A percentile compares a stretch with the other conserved stretches of the same genome.
phyloP scores from a whole-genome alignment of 2,888 invertebrate species.

The Ornithoptera priamus region DNA sequence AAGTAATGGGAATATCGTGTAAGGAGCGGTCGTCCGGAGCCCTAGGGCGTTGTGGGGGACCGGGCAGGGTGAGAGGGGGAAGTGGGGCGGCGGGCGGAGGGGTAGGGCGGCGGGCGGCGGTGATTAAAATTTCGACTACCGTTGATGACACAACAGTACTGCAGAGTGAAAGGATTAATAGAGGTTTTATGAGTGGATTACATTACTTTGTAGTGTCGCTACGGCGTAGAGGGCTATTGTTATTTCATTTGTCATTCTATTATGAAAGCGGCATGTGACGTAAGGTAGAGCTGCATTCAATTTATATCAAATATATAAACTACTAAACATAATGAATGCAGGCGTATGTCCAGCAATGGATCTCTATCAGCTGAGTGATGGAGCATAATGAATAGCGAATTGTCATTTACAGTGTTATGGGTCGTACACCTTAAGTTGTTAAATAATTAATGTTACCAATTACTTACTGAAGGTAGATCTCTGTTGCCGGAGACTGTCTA shows the following conservation, averaged over 20 bases:
- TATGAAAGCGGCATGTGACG: constrained; percentile 30
- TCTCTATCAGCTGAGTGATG: too few relatives aligned
- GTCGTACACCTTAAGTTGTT: too few relatives aligned
- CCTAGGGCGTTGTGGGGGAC: constrained; percentile 55
- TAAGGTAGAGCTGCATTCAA: background rate
- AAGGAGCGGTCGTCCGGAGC: constrained; percentile 75
- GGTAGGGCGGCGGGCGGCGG: constrained; percentile 43
- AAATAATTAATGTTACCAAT: too few relatives aligned
- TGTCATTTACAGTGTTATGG: too few relatives aligned
- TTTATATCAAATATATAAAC: background rate
- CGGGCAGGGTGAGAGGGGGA: constrained; percentile 34
- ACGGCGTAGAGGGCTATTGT: constrained; percentile 46
- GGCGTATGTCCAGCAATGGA: too few relatives aligned
- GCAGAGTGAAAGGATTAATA: constrained; percentile 72
- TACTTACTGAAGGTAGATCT: too few relatives aligned
- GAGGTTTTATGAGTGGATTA: constrained; percentile 76
- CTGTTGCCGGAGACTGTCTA: too few relatives aligned
- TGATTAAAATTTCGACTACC: constrained; percentile 79
- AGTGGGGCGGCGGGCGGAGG: constrained; percentile 38
- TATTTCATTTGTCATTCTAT: constrained; percentile 53
- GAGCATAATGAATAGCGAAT: too few relatives aligned
- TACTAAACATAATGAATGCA: too few relatives aligned
- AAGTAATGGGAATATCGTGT: constrained; percentile 82
- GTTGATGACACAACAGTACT: constrained; percentile 75
- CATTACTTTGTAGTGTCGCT: constrained; percentile 61